Evolutionary conservation across 2,797 vertebrate species (phyloP).

Genomic region (Sebastes diaconus): DNA sequence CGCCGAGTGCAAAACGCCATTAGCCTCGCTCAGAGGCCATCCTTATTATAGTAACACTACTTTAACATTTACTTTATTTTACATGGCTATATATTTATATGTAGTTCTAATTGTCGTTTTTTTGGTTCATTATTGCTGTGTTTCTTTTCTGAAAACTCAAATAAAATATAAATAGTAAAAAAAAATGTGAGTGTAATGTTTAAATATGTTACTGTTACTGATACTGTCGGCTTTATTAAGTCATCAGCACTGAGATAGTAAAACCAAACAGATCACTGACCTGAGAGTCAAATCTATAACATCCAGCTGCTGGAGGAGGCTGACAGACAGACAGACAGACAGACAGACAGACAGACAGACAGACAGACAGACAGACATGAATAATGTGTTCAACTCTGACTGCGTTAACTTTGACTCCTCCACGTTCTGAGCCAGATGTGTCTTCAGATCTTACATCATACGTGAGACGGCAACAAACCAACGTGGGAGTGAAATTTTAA

Average conservation of each 20-base stretch:
- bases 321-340: not conserved
- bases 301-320: not conserved
- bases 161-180: too few species aligned
- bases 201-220: too few species aligned
- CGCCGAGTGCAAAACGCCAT: too few species aligned
- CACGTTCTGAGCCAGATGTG: not conserved
- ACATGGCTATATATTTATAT: too few species aligned
- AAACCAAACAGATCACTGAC: not conserved
- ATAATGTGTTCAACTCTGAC: not conserved
- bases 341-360: not conserved
- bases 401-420: not conserved
- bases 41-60: rapidly evolving
- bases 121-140: too few species aligned
- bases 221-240: not conserved
- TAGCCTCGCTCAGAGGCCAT: too few species aligned
- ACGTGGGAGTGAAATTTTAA: not conserved
- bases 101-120: too few species aligned
- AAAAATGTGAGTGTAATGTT: too few species aligned
- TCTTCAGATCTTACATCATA: not conserved
- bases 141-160: too few species aligned
- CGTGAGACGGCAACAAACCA: not conserved
- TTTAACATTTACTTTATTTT: too few species aligned
- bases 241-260: not conserved
- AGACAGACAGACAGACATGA: not conserved
- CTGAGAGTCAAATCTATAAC: not conserved